Evolutionary conservation across 2,797 vertebrate genomes (phyloP).

Genomic region (Loris lydekkerianus): DNA sequence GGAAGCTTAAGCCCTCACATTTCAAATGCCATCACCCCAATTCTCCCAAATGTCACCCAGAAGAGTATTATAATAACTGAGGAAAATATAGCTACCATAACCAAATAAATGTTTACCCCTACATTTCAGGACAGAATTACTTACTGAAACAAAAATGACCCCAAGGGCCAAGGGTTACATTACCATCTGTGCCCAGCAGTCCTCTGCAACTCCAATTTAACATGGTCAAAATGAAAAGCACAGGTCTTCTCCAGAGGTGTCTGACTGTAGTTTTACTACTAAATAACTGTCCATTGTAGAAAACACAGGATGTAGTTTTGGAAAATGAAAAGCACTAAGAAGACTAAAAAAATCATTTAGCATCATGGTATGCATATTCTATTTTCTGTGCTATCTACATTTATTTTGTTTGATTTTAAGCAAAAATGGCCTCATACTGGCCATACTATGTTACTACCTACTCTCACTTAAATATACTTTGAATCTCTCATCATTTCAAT

Average conservation of each 20-base stretch:
- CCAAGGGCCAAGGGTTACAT: neutral
- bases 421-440: neutral
- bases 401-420: neutral
- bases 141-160: neutral
- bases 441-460: neutral
- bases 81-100: neutral
- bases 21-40: neutral
- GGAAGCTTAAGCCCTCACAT: neutral
- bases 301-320: neutral
- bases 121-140: neutral
- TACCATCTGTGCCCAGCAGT: neutral
- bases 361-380: neutral
- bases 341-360: neutral
- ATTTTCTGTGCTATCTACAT: neutral
- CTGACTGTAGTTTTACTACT: neutral
- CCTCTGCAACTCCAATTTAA: neutral
- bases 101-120: neutral
- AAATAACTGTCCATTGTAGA: neutral
- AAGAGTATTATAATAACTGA: neutral
- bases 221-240: neutral
- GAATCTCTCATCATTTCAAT: neutral
- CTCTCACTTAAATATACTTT: neutral
- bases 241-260: neutral
- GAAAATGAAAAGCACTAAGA: neutral
- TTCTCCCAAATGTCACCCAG: neutral